A percentile compares a stretch with the other conserved stretches of the same genome.
These are phyloP conservation scores for Drosophila greeni DNA, from an alignment of 2,888 invertebrate species.

Conservation along the genomic window DNA sequence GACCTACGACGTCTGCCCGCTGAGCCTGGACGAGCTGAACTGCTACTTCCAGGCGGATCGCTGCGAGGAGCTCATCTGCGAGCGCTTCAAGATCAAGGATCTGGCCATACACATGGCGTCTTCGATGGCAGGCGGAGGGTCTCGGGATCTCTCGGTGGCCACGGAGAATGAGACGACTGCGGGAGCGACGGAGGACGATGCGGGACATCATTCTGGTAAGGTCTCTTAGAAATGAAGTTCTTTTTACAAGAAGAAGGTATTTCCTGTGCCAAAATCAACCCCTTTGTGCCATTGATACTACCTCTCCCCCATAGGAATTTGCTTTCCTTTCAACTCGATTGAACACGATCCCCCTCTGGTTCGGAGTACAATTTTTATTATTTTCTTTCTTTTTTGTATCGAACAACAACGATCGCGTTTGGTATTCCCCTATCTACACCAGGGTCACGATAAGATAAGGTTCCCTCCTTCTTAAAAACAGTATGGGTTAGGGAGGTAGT, in stretches of 20 bases:
- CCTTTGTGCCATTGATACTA: conserved; percentile 6
- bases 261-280: conserved; percentile 28
- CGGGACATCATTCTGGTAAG: conserved; percentile 86
- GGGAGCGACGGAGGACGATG: conserved; percentile 81
- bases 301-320: not conserved
- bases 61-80: conserved; percentile 76
- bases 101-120: conserved; percentile 48
- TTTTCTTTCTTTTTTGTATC: conserved; percentile 10
- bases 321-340: conserved; percentile 17
- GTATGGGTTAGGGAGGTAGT: conserved; percentile 12
- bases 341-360: conserved; percentile 16
- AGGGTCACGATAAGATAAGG: conserved; percentile 36
- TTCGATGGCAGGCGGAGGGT: conserved; percentile 23
- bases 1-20: conserved; percentile 76
- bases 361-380: not conserved
- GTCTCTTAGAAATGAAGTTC: conserved; percentile 34
- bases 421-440: conserved; percentile 29
- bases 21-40: conserved; percentile 77
- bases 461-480: conserved; percentile 2
- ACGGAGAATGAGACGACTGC: conserved; percentile 41
- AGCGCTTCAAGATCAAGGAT: conserved; percentile 77
- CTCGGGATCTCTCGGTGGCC: conserved; percentile 32
- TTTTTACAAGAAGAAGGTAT: not conserved
- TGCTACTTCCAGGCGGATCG: conserved; percentile 77
- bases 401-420: conserved; percentile 19